A percentile compares a stretch with the other conserved stretches of the same genome.
phyloP scores from a whole-genome alignment of 1,140 invertebrate genomes.

The Augochlora pura region DNA sequence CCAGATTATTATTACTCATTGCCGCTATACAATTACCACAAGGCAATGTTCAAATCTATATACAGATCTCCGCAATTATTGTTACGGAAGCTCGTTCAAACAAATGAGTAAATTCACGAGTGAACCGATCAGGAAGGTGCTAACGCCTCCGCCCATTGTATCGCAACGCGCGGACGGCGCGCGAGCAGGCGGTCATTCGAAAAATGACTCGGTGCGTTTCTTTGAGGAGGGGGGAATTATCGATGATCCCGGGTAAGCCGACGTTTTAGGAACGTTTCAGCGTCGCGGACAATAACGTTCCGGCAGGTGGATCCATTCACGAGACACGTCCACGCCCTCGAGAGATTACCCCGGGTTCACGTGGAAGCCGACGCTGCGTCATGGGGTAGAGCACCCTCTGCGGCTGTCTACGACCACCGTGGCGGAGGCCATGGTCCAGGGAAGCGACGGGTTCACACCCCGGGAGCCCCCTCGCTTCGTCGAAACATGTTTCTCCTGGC shows the following conservation, averaged over 20 bases:
- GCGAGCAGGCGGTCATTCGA: not conserved
- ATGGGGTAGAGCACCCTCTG: constrained; percentile 30
- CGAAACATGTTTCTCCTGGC: constrained; percentile 48
- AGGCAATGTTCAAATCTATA: too few relatives aligned
- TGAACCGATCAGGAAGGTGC: too few relatives aligned
- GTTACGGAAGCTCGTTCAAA: too few relatives aligned
- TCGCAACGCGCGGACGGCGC: not conserved
- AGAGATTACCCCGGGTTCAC: constrained; percentile 61
- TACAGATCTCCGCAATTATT: too few relatives aligned
- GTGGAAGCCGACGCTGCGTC: constrained; percentile 62
- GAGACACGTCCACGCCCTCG: constrained; percentile 57
- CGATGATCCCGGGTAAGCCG: constrained; percentile 16
- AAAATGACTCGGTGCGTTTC: constrained; percentile 10
- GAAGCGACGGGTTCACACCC: constrained; percentile 40
- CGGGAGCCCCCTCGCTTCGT: constrained; percentile 45
- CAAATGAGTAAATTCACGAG: too few relatives aligned
- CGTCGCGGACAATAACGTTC: constrained; percentile 63
- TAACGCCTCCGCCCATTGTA: too few relatives aligned
- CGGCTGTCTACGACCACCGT: constrained; percentile 40
- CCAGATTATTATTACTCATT: too few relatives aligned
- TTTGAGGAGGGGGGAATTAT: not conserved
- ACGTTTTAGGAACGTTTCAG: constrained; percentile 21
- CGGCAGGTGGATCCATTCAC: constrained; percentile 69
- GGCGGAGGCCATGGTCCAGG: constrained; percentile 23
- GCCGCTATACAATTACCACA: too few relatives aligned